Percentiles rank a stretch among this genome's conserved stretches.
phyloP scores from a whole-genome alignment of 2,888 invertebrate species.

The Clistopyga incitator region DNA sequence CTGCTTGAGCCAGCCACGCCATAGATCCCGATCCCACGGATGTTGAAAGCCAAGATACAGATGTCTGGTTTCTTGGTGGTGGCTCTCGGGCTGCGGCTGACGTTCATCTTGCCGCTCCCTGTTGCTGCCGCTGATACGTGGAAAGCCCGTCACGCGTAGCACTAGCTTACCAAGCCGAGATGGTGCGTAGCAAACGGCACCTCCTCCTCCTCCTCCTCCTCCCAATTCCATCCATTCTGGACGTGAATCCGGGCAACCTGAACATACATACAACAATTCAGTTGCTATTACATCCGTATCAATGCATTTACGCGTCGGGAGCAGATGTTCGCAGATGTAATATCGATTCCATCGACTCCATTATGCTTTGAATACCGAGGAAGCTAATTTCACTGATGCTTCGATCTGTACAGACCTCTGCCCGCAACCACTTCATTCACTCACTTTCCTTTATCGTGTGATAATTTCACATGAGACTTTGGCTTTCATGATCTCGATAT shows the following conservation, averaged over 20 bases:
- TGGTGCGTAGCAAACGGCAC: conserved; percentile 81
- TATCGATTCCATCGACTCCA: neutral
- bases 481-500: too few relatives aligned
- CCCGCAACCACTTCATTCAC: too few relatives aligned
- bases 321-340: neutral
- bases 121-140: conserved; percentile 76
- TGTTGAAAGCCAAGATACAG: conserved; percentile 88
- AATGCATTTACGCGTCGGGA: neutral
- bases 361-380: too few relatives aligned
- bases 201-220: conserved; percentile 79
- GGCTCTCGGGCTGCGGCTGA: conserved; percentile 57
- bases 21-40: conserved; percentile 88
- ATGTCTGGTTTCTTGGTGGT: conserved; percentile 84
- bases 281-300: neutral
- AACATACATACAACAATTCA: conserved; percentile 28
- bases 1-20: conserved; percentile 88
- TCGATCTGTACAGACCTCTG: too few relatives aligned
- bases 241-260: conserved; percentile 79
- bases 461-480: too few relatives aligned
- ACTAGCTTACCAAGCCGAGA: conserved; percentile 84
- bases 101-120: conserved; percentile 57
- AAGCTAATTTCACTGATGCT: too few relatives aligned
- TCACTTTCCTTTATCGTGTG: too few relatives aligned
- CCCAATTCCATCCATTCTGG: conserved; percentile 83
- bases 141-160: conserved; percentile 83